A percentile compares a stretch with the other conserved stretches of the same genome.
phyloP scores from a whole-genome alignment of 2,797 vertebrate species.

The Cossypha heuglini region DNA sequence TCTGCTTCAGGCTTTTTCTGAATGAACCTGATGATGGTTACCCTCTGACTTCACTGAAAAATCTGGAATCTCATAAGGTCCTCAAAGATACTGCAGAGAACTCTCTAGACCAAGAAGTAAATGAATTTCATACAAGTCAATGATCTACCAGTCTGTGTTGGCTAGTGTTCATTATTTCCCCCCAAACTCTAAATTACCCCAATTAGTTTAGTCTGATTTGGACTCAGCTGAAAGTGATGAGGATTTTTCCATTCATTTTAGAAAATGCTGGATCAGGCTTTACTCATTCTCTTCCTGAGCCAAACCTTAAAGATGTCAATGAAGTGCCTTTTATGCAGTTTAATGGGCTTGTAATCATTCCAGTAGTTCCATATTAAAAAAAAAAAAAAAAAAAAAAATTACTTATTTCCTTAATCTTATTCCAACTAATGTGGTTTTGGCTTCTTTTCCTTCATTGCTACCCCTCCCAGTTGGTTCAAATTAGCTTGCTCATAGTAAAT shows the following conservation, averaged over 20 bases:
- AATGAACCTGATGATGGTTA: neutral
- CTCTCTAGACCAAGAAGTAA: neutral
- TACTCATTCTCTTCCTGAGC: neutral
- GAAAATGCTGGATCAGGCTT: neutral
- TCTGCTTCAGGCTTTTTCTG: neutral
- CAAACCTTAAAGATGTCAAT: constrained; percentile 21
- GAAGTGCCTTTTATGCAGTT: neutral
- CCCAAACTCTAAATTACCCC: neutral
- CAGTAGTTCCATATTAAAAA: neutral
- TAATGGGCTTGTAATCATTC: neutral
- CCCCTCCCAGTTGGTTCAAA: neutral
- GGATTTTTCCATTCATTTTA: constrained; percentile 19
- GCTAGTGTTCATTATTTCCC: neutral
- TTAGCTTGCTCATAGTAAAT: constrained; percentile 1
- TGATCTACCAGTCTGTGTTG: neutral
- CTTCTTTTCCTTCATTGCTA: neutral
- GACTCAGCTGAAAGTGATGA: neutral
- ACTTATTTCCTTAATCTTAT: neutral
- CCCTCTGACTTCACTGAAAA: neutral
- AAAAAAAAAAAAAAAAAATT: neutral
- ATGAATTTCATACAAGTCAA: neutral
- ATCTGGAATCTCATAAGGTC: neutral
- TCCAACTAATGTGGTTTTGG: neutral
- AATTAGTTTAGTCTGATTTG: constrained; percentile 18
- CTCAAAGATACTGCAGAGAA: neutral